phyloP scores from a whole-genome alignment of 1,140 invertebrate species.

The Ceratina japonica region DNA sequence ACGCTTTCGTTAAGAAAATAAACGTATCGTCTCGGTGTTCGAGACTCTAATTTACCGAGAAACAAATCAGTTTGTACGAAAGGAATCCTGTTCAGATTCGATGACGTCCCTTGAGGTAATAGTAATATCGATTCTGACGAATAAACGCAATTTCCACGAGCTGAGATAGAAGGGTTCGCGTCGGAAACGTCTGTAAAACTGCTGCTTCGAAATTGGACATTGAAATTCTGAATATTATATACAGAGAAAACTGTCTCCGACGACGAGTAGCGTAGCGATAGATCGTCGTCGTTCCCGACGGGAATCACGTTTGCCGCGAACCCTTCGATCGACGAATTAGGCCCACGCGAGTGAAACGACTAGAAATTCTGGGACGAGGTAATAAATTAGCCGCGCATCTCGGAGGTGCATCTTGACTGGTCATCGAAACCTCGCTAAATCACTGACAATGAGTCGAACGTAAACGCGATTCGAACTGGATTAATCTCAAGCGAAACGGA shows the following conservation, averaged over 20 bases:
- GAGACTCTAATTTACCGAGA: background rate
- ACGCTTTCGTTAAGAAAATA: background rate
- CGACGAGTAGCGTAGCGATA: too few relatives aligned
- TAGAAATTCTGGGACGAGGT: background rate
- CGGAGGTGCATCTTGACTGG: background rate
- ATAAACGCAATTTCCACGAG: background rate
- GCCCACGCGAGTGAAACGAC: background rate
- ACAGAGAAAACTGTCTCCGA: too few relatives aligned
- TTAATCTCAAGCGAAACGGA: too few relatives aligned
- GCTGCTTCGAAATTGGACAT: too few relatives aligned
- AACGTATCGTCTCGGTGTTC: background rate
- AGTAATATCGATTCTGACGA: background rate
- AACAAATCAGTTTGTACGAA: background rate
- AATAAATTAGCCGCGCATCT: slow-evolving; percentile 24
- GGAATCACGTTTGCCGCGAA: too few relatives aligned
- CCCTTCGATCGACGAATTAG: slow-evolving; percentile 18
- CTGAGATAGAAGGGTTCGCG: background rate
- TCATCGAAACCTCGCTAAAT: slow-evolving; percentile 9
- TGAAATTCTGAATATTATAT: too few relatives aligned
- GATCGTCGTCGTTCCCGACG: too few relatives aligned
- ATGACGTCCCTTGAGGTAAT: background rate
- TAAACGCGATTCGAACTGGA: background rate
- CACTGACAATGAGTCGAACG: background rate
- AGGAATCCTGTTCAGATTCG: background rate
- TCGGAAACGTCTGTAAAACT: background rate